phyloP scores from a whole-genome alignment of 2,113 vertebrate genomes.

The Hippotragus niger region DNA sequence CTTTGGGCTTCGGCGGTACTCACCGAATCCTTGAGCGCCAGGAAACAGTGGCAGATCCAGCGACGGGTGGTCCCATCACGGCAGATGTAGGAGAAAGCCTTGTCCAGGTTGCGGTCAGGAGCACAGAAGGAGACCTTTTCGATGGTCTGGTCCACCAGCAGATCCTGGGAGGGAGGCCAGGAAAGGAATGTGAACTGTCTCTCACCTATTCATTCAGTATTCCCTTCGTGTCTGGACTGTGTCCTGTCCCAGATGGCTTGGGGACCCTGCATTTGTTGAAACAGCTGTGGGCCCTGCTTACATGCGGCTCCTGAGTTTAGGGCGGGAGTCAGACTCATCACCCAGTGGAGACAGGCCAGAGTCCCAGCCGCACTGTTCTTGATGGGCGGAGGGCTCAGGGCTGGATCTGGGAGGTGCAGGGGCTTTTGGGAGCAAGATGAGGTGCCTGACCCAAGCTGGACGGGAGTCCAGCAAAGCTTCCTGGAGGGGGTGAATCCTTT shows the following conservation, averaged over 20 bases:
- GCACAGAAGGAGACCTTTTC: conserved; percentile 96
- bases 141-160: conserved; percentile 95
- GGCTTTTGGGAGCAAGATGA: not conserved
- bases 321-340: not conserved
- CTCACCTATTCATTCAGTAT: not conserved
- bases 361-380: not conserved
- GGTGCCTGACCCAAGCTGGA: not conserved
- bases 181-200: not conserved
- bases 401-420: not conserved
- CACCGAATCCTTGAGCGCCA: conserved; percentile 95
- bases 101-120: conserved; percentile 94
- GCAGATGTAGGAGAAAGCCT: conserved; percentile 96
- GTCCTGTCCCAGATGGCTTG: not conserved
- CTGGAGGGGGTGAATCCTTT: not conserved
- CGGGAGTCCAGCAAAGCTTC: not conserved
- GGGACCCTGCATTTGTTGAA: not conserved
- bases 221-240: not conserved
- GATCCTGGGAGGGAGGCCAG: conserved; percentile 81
- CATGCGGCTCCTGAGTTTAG: not conserved
- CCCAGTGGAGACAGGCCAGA: not conserved
- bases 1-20: conserved; percentile 43
- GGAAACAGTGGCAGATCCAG: conserved; percentile 96
- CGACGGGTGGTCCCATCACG: conserved; percentile 92
- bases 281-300: not conserved
- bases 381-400: not conserved